Evolutionary conservation across 1,140 invertebrate genomes (phyloP).

Genomic region (Andricus grossulariae): DNA sequence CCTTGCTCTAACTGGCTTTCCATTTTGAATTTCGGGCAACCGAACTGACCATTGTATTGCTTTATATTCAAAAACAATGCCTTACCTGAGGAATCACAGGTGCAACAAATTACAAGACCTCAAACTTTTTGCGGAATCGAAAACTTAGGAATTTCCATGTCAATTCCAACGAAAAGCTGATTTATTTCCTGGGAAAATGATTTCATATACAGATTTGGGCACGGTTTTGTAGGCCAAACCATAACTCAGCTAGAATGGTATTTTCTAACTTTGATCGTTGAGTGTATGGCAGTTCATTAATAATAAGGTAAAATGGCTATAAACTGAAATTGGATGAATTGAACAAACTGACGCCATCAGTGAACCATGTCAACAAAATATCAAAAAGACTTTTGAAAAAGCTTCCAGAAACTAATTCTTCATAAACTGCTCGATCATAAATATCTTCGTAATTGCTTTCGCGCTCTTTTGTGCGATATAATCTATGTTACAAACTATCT

Average conservation of each 20-base stretch:
- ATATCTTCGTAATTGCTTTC: slow-evolving; percentile 34
- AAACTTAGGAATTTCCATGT: not conserved
- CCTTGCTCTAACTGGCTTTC: not conserved
- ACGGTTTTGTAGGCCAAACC: slow-evolving; percentile 42
- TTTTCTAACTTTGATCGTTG: slow-evolving; percentile 38
- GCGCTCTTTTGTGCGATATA: no score
- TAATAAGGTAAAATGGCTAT: slow-evolving; percentile 58
- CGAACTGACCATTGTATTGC: not conserved
- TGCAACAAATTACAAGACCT: not conserved
- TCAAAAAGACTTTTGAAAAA: slow-evolving; percentile 36
- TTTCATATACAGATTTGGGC: slow-evolving; percentile 32
- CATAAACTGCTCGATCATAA: slow-evolving; percentile 41
- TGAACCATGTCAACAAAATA: slow-evolving; percentile 49
- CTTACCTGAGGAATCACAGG: not conserved
- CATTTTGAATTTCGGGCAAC: not conserved
- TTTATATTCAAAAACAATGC: not conserved
- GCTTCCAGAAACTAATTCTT: no score
- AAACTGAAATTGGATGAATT: slow-evolving; percentile 57
- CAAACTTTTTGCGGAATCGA: not conserved
- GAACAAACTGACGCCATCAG: slow-evolving; percentile 57
- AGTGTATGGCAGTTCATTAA: slow-evolving; percentile 49
- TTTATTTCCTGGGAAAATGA: not conserved
- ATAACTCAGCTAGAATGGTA: slow-evolving; percentile 33
- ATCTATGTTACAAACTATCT: no score
- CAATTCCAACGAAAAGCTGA: slow-evolving; percentile 31